Conservation (phyloP, 2,888 invertebrate species). For the Parnassius mnemosyne region DNA sequence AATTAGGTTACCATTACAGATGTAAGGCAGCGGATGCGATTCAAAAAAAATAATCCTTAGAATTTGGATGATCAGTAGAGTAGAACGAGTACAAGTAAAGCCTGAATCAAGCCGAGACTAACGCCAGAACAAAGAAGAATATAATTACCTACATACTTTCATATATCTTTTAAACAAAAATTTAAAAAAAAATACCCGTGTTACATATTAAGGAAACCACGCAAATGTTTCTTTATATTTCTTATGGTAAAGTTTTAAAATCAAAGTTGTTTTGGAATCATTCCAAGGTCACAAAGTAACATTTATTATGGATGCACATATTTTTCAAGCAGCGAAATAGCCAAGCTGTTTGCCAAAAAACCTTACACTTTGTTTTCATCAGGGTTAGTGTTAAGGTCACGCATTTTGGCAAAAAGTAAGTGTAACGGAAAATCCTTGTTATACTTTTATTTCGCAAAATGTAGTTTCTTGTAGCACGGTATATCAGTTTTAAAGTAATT, state of each 20-base stretch:
- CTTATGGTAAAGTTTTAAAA: slow-evolving; percentile 16
- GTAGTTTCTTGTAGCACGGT: no score
- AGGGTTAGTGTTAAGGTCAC: slow-evolving; percentile 19
- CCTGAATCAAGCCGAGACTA: no score
- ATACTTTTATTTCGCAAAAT: no score
- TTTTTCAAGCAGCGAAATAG: slow-evolving; percentile 13
- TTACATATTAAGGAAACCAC: slow-evolving; percentile 5
- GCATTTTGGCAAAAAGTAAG: background rate
- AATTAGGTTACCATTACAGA: no score
- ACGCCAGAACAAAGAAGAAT: no score
- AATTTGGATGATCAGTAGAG: no score
- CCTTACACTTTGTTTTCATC: slow-evolving; percentile 18
- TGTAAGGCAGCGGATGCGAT: no score
- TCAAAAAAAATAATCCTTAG: no score
- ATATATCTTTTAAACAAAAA: background rate
- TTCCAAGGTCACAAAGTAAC: slow-evolving; percentile 23
- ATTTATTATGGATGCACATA: slow-evolving; percentile 23
- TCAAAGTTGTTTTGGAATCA: slow-evolving; percentile 21
- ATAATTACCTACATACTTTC: background rate
- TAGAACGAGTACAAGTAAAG: no score
- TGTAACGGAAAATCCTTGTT: no score
- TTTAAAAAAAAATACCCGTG: background rate
- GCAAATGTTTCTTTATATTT: slow-evolving; percentile 10
- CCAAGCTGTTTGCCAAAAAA: slow-evolving; percentile 20
- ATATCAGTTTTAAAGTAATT: no score